phyloP scores from a whole-genome alignment of 2,113 vertebrate genomes.

The Tupaia tana region DNA sequence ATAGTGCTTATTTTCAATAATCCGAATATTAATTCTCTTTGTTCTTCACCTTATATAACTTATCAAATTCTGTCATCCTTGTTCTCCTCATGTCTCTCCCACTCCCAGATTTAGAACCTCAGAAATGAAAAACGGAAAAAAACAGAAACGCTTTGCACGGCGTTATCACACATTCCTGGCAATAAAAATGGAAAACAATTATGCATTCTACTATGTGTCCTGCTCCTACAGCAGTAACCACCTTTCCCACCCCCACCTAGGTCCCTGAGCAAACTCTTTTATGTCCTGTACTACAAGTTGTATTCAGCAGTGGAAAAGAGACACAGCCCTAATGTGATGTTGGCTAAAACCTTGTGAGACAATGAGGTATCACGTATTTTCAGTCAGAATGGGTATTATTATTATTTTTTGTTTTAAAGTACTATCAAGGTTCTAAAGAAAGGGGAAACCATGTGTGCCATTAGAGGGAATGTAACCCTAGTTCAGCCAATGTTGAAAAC shows the following conservation, averaged over 20 bases:
- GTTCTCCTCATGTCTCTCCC: background rate
- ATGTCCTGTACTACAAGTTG: fast-evolving
- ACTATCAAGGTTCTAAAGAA: too few relatives aligned
- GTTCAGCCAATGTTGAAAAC: too few relatives aligned
- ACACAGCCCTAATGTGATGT: background rate
- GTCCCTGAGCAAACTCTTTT: background rate
- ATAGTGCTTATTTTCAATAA: background rate
- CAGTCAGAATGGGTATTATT: too few relatives aligned
- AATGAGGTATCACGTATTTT: too few relatives aligned
- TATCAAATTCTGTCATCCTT: background rate
- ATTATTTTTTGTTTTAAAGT: too few relatives aligned
- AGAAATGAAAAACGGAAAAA: background rate
- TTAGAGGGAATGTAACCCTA: too few relatives aligned
- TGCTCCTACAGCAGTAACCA: too few relatives aligned
- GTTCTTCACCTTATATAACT: background rate
- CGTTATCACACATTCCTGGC: background rate
- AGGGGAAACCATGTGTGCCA: too few relatives aligned
- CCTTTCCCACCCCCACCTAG: background rate
- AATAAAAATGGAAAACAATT: background rate
- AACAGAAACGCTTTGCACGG: background rate
- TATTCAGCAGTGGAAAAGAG: background rate
- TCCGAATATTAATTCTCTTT: background rate
- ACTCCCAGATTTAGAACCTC: background rate
- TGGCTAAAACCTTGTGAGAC: background rate
- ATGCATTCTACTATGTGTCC: fast-evolving